Percentiles rank a stretch among this genome's conserved stretches.
Conservation (phyloP, 2,888 invertebrate genomes). For the Acrobasis consociella region DNA sequence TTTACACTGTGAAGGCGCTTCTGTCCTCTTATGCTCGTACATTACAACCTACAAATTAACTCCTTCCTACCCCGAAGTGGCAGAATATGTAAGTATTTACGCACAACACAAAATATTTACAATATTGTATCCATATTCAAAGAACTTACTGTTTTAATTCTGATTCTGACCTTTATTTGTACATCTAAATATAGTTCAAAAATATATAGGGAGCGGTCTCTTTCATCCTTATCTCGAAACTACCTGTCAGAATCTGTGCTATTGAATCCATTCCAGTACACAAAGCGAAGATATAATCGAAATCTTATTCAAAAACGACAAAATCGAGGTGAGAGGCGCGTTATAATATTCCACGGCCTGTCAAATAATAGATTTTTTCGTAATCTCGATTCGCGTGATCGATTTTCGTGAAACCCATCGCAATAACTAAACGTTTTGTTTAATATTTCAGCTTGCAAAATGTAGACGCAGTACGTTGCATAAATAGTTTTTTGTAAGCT, state of each 20-base stretch:
- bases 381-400: slow-evolving; percentile 25
- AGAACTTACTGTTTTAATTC: too few relatives aligned
- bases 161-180: too few relatives aligned
- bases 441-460: slow-evolving; percentile 22
- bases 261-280: slow-evolving; percentile 38
- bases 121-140: too few relatives aligned
- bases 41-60: too few relatives aligned
- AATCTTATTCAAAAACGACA: slow-evolving; percentile 36
- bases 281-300: slow-evolving; percentile 37
- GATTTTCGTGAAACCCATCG: slow-evolving; percentile 24
- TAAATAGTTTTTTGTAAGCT: slow-evolving; percentile 9
- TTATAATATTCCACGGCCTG: slow-evolving; percentile 34
- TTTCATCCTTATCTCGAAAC: slow-evolving; percentile 21
- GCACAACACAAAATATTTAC: too few relatives aligned
- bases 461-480: slow-evolving; percentile 11
- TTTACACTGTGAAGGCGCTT: too few relatives aligned
- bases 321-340: slow-evolving; percentile 36
- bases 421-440: slow-evolving; percentile 21
- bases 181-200: background rate
- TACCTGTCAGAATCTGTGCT: slow-evolving; percentile 46
- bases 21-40: too few relatives aligned
- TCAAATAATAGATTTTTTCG: slow-evolving; percentile 40
- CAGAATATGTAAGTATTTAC: too few relatives aligned
- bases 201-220: background rate
- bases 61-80: too few relatives aligned